Percentiles rank a stretch among this genome's conserved stretches.
These are phyloP conservation scores for Riparia riparia DNA, from an alignment of 2,113 vertebrate genomes.

Conservation along the genomic window DNA sequence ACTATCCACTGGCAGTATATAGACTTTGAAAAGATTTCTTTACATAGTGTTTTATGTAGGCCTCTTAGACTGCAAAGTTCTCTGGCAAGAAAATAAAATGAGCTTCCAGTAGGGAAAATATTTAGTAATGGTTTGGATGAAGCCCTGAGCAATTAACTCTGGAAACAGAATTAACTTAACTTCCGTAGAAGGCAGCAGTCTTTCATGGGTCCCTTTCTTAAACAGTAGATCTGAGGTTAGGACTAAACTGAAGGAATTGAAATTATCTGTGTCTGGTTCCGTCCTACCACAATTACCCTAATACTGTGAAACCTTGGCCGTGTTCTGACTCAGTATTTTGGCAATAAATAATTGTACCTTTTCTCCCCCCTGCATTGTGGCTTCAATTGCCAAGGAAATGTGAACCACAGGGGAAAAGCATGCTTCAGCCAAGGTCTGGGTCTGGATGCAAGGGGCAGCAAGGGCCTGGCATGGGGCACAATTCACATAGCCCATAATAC, in stretches of 20 bases:
- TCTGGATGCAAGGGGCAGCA: background rate
- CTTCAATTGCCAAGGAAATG: background rate
- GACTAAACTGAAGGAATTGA: background rate
- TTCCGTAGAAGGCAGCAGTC: background rate
- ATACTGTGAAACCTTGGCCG: background rate
- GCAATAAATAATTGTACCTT: background rate
- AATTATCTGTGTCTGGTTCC: background rate
- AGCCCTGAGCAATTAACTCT: background rate
- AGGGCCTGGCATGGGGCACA: background rate
- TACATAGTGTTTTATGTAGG: background rate
- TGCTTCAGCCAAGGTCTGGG: background rate
- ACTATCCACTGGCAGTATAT: background rate
- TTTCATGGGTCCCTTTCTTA: background rate
- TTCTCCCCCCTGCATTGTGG: accelerated
- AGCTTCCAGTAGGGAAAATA: background rate
- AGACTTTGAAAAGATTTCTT: background rate
- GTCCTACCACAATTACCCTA: background rate
- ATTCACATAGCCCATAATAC: background rate
- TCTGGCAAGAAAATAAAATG: background rate
- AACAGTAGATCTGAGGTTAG: background rate
- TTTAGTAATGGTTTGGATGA: background rate
- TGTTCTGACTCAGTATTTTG: background rate
- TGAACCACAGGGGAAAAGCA: accelerated
- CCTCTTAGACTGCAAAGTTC: background rate
- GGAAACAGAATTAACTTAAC: background rate